These are phyloP conservation scores for Chrysopa pallens DNA, from an alignment of 1,140 invertebrate species.

Conservation along the genomic window DNA sequence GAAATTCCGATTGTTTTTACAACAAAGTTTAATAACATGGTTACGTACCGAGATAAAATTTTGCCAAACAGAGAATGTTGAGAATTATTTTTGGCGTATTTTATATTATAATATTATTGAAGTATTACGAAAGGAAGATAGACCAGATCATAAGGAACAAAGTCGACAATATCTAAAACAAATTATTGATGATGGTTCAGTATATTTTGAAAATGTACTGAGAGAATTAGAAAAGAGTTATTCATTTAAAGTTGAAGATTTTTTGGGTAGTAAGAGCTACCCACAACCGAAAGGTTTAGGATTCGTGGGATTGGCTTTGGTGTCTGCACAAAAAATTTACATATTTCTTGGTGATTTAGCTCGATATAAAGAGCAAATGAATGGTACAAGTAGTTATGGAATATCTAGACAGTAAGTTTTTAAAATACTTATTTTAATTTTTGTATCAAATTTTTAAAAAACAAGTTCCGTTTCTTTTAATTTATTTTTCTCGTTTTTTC, in stretches of 20 bases:
- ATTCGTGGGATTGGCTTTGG: conserved; percentile 52
- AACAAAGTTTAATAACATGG: conserved; percentile 52
- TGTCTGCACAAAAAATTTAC: conserved; percentile 73
- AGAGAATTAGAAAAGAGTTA: conserved; percentile 53
- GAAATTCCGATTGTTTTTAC: conserved; percentile 34
- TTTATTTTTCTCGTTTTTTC: too few species aligned
- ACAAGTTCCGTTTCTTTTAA: too few species aligned
- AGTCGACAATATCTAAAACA: conserved; percentile 47
- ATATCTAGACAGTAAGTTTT: conserved; percentile 55
- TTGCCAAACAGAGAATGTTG: conserved; percentile 73
- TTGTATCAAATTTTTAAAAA: too few species aligned
- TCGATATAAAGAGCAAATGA: conserved; percentile 71
- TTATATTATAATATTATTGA: conserved; percentile 85
- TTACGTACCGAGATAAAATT: conserved; percentile 71
- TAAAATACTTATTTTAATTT: too few species aligned
- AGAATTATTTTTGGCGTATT: conserved; percentile 83
- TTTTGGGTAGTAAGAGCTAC: conserved; percentile 30
- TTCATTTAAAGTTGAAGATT: conserved; percentile 50
- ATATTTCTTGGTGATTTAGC: conserved; percentile 82
- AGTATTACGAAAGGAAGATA: conserved; percentile 42
- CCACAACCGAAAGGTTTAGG: conserved; percentile 40
- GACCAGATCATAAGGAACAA: conserved; percentile 30
- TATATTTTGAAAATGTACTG: conserved; percentile 61
- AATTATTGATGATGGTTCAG: conserved; percentile 63
- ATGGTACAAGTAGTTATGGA: conserved; percentile 67